These are phyloP conservation scores for Spodoptera exigua DNA, from an alignment of 2,888 invertebrate species.

Conservation along the genomic window DNA sequence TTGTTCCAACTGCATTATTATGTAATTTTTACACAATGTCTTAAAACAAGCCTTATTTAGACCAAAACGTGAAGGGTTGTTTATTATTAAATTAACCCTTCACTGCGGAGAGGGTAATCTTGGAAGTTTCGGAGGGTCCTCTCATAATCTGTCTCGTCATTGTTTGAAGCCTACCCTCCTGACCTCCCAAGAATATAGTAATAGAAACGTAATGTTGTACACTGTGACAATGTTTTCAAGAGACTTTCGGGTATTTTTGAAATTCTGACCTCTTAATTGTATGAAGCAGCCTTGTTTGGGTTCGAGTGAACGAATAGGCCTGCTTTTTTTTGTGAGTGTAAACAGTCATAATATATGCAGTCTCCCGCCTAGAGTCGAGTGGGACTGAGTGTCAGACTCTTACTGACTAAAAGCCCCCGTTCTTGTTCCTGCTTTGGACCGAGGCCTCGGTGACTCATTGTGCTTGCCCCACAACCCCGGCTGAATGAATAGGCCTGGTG, in stretches of 20 bases:
- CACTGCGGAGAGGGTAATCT: conserved; percentile 60
- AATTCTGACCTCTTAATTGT: conserved; percentile 5
- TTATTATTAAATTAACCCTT: conserved; percentile 66
- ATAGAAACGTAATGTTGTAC: conserved; percentile 23
- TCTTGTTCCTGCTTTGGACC: too few species aligned
- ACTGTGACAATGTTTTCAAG: conserved; percentile 28
- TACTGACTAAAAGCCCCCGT: too few species aligned
- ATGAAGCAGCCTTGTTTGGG: too few species aligned
- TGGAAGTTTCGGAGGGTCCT: conserved; percentile 59
- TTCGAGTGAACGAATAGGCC: too few species aligned
- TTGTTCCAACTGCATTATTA: neutral
- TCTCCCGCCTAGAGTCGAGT: too few species aligned
- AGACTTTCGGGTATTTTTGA: conserved; percentile 14
- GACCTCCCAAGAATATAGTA: conserved; percentile 24
- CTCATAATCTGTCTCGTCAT: conserved; percentile 68
- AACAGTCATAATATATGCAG: too few species aligned
- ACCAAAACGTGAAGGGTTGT: conserved; percentile 56
- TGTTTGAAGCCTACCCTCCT: conserved; percentile 56
- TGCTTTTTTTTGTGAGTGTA: too few species aligned
- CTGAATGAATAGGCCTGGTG: too few species aligned
- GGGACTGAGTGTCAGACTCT: too few species aligned
- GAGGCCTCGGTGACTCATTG: too few species aligned
- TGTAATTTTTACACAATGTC: conserved; percentile 6
- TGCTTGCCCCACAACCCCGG: too few species aligned
- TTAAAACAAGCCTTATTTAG: conserved; percentile 18